Evolutionary conservation across 2,797 vertebrate genomes (phyloP), one percentile per base, ranked within the genome.

Genomic region (Anomalospiza imberbis): DNA sequence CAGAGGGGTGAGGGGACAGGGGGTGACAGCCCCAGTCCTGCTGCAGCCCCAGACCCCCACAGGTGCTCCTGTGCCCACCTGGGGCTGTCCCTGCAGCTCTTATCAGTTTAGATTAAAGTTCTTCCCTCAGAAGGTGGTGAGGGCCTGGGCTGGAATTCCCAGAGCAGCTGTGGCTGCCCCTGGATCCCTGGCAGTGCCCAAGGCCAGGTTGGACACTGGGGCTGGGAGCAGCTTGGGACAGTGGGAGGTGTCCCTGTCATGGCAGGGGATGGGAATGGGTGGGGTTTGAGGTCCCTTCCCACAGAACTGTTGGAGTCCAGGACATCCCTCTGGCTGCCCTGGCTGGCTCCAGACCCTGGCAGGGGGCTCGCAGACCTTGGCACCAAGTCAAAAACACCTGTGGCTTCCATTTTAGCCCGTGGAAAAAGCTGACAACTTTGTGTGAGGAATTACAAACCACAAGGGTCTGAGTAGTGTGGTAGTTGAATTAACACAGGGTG

Each of bases 11-110:
- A 60, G 32, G 29, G 31, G 18, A 21, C 1, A 13, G 26, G 17
- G 16, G 24, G 22, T 53, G 44, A 50, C 38, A 45, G 15, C 1
- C 25, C n/a, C 5, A 6, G 47, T 29, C 51, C n/a, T 44, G 7
- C 48, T 70, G 34, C 40, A 3, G 22, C 4, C 29, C 61, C 57
- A 24, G 34, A 8, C 8, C 12, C 28, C 28, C n/a, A 4, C 2
- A 1, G 20, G 25, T 1, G 3, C 8, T 10, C 3, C 20, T 9
- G 20, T 14, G 10, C 3, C 17, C n/a, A 7, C 11, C 60, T 17
- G 20, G 45, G n/a, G 19, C 38, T 71, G 36, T 22, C n/a, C 36
- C 50, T 42, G 19, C 51, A 50, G 22, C 42, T 42, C 10, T 47
- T 2, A 16, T 2, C 7, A 13, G 19, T 7, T 1, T 2, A 50